These are phyloP conservation scores for Phenacoccus solenopsis DNA, from an alignment of 1,140 invertebrate genomes.

Conservation along the genomic window DNA sequence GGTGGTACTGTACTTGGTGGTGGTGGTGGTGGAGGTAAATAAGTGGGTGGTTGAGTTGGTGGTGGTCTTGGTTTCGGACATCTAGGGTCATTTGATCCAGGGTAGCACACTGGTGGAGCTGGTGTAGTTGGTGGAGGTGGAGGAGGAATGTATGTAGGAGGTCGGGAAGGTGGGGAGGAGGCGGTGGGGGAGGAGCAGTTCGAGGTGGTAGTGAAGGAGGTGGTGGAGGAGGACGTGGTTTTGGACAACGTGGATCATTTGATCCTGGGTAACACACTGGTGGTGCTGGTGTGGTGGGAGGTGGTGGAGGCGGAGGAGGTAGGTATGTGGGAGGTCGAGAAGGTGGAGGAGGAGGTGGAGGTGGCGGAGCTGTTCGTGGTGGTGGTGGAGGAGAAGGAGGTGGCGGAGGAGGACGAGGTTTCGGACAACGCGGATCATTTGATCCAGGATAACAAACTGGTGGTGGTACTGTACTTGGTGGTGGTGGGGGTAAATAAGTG, in stretches of 20 bases:
- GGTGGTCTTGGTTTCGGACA: constrained; percentile 25
- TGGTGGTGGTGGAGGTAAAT: constrained; percentile 26
- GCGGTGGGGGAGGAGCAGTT: constrained; percentile 30
- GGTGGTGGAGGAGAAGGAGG: constrained; percentile 25
- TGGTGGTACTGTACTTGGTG: constrained; percentile 24
- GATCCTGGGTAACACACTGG: constrained; percentile 27
- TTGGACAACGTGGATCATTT: constrained; percentile 26
- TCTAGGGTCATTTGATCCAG: constrained; percentile 31
- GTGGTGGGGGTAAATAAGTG: constrained; percentile 23
- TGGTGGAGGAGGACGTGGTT: constrained; percentile 22
- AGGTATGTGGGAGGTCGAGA: constrained; percentile 30
- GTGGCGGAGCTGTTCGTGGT: constrained; percentile 23
- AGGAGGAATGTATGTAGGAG: constrained; percentile 19
- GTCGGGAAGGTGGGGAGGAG: no score
- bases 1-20: constrained; percentile 24
- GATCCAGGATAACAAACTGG: constrained; percentile 32
- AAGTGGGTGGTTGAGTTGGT: constrained; percentile 23
- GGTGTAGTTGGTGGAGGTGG: constrained; percentile 23
- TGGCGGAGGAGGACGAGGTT: constrained; percentile 23
- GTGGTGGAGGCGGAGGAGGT: constrained; percentile 24
- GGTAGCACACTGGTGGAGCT: constrained; percentile 29
- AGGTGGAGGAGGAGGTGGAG: constrained; percentile 29
- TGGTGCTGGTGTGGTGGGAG: constrained; percentile 23
- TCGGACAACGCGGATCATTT: constrained; percentile 31
- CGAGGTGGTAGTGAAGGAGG: constrained; percentile 27